phyloP scores from a whole-genome alignment of 2,113 vertebrate species.

The Sclerurus mexicanus region DNA sequence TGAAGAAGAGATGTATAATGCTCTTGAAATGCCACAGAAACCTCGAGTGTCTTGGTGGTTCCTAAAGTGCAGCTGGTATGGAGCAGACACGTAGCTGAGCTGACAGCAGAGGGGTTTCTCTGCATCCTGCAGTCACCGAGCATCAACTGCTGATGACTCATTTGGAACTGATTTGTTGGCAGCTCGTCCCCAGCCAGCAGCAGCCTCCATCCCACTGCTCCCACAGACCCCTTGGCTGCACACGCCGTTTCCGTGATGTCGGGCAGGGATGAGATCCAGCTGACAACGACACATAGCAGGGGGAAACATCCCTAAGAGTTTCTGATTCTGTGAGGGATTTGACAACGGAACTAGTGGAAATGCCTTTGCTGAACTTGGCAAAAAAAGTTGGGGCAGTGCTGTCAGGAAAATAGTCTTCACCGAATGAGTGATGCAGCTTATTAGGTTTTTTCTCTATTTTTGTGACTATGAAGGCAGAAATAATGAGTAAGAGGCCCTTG shows the following conservation, averaged over 20 bases:
- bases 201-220: background rate
- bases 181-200: background rate
- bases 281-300: background rate
- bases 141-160: slow-evolving; percentile 4
- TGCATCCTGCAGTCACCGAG: background rate
- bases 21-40: background rate
- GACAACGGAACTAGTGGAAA: background rate
- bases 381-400: background rate
- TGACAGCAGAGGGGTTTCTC: background rate
- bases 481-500: background rate
- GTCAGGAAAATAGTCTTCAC: slow-evolving; percentile 37
- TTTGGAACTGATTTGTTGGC: slow-evolving; percentile 16
- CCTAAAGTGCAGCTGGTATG: background rate
- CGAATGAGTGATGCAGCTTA: background rate
- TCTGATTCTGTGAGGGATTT: background rate
- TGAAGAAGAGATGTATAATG: background rate
- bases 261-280: background rate
- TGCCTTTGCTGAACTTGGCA: background rate
- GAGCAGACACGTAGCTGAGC: background rate
- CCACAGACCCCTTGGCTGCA: background rate
- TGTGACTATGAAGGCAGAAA: background rate
- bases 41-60: fast-evolving
- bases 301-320: background rate
- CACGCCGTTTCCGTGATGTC: background rate
- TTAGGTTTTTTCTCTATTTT: background rate